phyloP scores from a whole-genome alignment of 2,113 vertebrate species.

The Erinaceus europaeus region DNA sequence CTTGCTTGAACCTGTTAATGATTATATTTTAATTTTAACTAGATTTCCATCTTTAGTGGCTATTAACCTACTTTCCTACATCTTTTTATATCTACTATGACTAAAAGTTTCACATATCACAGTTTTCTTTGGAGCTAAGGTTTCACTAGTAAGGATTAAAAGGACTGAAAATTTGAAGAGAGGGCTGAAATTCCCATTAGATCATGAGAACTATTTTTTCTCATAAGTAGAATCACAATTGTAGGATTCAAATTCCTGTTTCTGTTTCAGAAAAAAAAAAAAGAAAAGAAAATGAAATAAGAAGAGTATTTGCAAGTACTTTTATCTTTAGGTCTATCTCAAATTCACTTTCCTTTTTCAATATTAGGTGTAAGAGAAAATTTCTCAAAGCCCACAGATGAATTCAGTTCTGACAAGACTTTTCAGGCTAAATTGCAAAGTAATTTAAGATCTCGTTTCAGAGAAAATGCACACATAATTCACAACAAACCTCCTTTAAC shows the following conservation, averaged over 20 bases:
- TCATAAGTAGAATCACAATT: neutral
- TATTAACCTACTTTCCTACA: constrained; percentile 56
- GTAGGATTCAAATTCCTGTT: constrained; percentile 38
- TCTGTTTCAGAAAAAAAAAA: constrained; percentile 33
- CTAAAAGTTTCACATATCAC: constrained; percentile 42
- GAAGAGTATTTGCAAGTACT: constrained; percentile 43
- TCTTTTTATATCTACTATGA: constrained; percentile 47
- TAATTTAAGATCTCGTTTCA: constrained; percentile 58
- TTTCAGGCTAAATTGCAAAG: constrained; percentile 62
- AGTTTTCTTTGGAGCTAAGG: constrained; percentile 28
- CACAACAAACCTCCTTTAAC: constrained; percentile 48
- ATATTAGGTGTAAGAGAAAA: constrained; percentile 49
- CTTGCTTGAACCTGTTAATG: constrained; percentile 21
- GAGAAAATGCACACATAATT: constrained; percentile 61
- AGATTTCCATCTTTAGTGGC: constrained; percentile 47
- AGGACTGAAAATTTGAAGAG: constrained; percentile 24
- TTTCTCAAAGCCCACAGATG: constrained; percentile 51
- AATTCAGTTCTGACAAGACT: constrained; percentile 61
- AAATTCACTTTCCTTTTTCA: constrained; percentile 54
- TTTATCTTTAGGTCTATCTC: constrained; percentile 54
- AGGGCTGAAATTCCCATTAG: constrained; percentile 17
- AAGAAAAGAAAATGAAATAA: constrained; percentile 1
- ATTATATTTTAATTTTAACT: constrained; percentile 53
- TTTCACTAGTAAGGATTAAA: constrained; percentile 55
- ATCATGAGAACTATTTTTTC: neutral